Base-by-base conservation (phyloP, 2,888 invertebrate species). In the Agrenia bidenticulata region DNA sequence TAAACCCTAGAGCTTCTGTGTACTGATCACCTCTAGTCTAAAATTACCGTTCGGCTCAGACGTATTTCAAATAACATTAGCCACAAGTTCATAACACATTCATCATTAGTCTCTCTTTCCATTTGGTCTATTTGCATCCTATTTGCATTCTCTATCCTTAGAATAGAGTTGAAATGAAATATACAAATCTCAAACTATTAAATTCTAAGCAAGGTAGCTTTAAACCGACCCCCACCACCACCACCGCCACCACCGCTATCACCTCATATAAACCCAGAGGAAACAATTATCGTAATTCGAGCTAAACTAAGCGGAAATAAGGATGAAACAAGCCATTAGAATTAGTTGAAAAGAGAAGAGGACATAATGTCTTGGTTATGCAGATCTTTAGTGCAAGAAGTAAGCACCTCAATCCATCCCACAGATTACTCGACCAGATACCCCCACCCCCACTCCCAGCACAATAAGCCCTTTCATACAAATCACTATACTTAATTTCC, bases 381-480 rank as follows among this genome's bases (percentile, higher is more conserved):
- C 45, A 45, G 15, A 15, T 19, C 9, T 5, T 15, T 45, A 5
- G 5, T 15, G 45, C 9, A 15, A 11, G 9, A 39, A 11, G 15
- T 39, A 39, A 15, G 15, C 9, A 45, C n/a, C 19, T 45, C 19
- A 5, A 15, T 4, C 11, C 45, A n/a, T 45, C 45, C 4, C 9
- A 45, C 9, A 45, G 19, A 45, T 45, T 17, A 45, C 45, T 32
- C 11, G 32, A 7, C 5, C 4, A 15, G 45, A 45, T 45, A 45
- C 15, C 15, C 19, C 5, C 45, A 5, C 15, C 15, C 45, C 5
- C 45, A 45, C 19, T 7, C 32, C 4, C 45, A 15, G 9, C 45
- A 45, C 19, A 45, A 45, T 45, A 45, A 45, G 5, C 45, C 45
- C 45, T 19, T 45, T 45, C 45, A 45, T 45, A 45, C 45, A 45